Percentiles rank a stretch among this genome's conserved stretches.
Evolutionary conservation across 92 coral and sea anemone genomes (phyloP).

Genomic region (Zoanthus solanderi): DNA sequence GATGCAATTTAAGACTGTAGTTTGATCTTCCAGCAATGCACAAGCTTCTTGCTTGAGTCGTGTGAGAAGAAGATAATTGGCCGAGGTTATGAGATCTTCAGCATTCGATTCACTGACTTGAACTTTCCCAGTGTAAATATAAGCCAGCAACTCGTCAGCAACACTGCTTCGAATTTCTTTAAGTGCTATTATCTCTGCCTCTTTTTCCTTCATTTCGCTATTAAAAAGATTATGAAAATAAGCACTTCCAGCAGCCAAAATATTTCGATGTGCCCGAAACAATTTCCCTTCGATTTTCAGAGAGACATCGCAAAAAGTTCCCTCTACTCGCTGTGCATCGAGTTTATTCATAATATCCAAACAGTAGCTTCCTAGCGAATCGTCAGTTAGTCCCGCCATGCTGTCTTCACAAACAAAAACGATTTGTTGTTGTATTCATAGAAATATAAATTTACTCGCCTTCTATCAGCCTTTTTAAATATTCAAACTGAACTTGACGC

Average conservation of each 20-base stretch:
- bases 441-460: too few species aligned
- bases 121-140: conserved; percentile 85
- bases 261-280: conserved; percentile 76
- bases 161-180: conserved; percentile 63
- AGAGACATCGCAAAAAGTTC: conserved; percentile 67
- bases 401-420: neutral
- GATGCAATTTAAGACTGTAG: conserved; percentile 78
- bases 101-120: conserved; percentile 76
- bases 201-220: conserved; percentile 79
- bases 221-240: conserved; percentile 79
- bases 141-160: conserved; percentile 64
- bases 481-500: too few species aligned
- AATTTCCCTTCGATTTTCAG: conserved; percentile 72
- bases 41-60: conserved; percentile 82
- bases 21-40: conserved; percentile 74
- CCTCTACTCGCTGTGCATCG: conserved; percentile 54
- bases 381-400: neutral
- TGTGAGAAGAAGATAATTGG: conserved; percentile 82
- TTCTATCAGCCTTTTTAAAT: too few species aligned
- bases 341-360: conserved; percentile 3
- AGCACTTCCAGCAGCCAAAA: conserved; percentile 74
- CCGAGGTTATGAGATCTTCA: conserved; percentile 82
- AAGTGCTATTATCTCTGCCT: conserved; percentile 61
- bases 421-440: too few species aligned
- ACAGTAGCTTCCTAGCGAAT: conserved; percentile 9